A percentile compares a stretch with the other conserved stretches of the same genome.
These are phyloP conservation scores for Danaus chrysippus DNA, from an alignment of 2,888 invertebrate genomes.

Conservation along the genomic window DNA sequence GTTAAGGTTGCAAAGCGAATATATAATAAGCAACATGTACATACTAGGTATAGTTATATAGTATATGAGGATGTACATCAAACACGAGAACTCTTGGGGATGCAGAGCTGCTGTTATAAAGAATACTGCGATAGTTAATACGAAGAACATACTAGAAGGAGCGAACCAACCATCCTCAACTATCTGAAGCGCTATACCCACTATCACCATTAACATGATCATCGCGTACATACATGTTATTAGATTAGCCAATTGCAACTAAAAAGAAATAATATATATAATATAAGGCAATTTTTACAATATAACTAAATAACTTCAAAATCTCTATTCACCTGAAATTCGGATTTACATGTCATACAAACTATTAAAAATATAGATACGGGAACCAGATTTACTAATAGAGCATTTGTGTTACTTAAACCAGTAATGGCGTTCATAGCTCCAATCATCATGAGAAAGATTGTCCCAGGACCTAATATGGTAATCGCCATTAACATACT, in stretches of 20 bases:
- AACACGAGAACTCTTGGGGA: constrained; percentile 86
- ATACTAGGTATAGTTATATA: constrained; percentile 94
- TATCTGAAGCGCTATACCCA: constrained; percentile 89
- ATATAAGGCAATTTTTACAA: not conserved
- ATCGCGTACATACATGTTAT: constrained; percentile 89
- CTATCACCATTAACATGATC: constrained; percentile 92
- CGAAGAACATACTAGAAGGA: constrained; percentile 90
- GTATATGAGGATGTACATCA: constrained; percentile 88
- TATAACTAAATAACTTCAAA: not conserved
- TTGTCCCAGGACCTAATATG: constrained; percentile 89
- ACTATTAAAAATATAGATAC: constrained; percentile 82
- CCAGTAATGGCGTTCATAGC: constrained; percentile 89
- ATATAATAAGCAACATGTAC: constrained; percentile 95
- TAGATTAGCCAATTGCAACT: constrained; percentile 85
- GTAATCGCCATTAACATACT: constrained; percentile 85
- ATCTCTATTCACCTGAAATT: constrained; percentile 79
- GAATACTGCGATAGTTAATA: constrained; percentile 84
- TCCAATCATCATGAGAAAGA: constrained; percentile 90
- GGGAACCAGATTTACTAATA: constrained; percentile 83
- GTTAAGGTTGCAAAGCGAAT: constrained; percentile 95
- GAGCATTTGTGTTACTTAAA: constrained; percentile 82
- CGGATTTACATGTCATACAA: constrained; percentile 83
- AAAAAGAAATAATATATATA: constrained; percentile 36
- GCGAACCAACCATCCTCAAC: constrained; percentile 88
- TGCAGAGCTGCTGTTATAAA: constrained; percentile 84